A percentile compares a stretch with the other conserved stretches of the same genome.
These are phyloP conservation scores for Hypotaenidia philippensis DNA, from an alignment of 2,797 vertebrate genomes.

Conservation along the genomic window DNA sequence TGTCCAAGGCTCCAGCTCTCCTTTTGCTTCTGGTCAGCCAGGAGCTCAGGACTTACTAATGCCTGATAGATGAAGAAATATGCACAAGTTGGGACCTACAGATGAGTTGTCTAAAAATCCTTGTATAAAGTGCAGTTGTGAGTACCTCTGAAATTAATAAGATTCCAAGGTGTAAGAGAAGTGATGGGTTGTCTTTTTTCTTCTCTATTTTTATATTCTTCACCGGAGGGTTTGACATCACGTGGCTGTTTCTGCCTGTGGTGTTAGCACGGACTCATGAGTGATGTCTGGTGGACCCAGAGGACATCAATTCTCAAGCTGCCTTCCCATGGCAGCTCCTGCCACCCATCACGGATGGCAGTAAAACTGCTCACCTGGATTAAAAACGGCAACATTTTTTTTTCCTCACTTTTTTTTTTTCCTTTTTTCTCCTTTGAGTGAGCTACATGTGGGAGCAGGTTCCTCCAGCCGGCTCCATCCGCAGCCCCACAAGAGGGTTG, in stretches of 20 bases:
- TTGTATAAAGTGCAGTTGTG: neutral
- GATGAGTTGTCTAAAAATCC: neutral
- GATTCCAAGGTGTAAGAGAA: neutral
- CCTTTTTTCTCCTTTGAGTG: neutral
- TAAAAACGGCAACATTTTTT: neutral
- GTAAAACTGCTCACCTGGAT: neutral
- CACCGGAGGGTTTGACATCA: neutral
- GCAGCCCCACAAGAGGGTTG: neutral
- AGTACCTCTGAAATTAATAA: neutral
- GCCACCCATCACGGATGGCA: neutral
- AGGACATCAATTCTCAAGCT: neutral
- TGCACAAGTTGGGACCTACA: neutral
- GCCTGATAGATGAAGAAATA: neutral
- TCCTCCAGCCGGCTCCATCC: neutral
- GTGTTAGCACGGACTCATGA: neutral
- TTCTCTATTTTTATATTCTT: neutral
- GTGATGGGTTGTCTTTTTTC: neutral
- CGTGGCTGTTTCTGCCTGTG: accelerated
- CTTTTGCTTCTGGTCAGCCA: neutral
- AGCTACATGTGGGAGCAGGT: neutral
- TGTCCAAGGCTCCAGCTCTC: neutral
- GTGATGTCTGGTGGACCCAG: neutral
- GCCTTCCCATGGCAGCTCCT: neutral
- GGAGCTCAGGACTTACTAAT: neutral
- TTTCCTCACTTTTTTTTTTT: neutral